Evolutionary conservation across 2,797 vertebrate species (phyloP).

Genomic region (Aulostomus chinensis): DNA sequence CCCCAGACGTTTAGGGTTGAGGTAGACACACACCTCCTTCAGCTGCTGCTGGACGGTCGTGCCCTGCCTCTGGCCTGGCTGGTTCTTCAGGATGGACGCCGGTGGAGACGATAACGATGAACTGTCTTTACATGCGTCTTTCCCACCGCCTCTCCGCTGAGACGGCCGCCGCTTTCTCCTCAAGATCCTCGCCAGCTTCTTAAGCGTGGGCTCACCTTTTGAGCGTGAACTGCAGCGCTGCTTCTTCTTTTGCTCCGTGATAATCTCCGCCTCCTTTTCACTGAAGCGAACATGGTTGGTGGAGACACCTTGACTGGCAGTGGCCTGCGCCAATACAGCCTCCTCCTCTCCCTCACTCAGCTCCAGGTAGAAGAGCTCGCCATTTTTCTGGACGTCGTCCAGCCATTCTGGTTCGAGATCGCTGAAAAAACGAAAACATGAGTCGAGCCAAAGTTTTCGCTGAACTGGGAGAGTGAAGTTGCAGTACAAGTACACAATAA

Average conservation of each 20-base stretch:
- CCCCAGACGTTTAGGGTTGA: slow-evolving; percentile 89
- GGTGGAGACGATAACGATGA: slow-evolving; percentile 64
- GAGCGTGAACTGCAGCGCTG: slow-evolving; percentile 48
- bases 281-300: slow-evolving; percentile 92
- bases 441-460: no score
- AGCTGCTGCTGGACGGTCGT: slow-evolving; percentile 79
- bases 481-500: no score
- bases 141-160: slow-evolving; percentile 69
- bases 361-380: slow-evolving; percentile 96
- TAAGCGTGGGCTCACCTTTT: slow-evolving; percentile 82
- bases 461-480: no score
- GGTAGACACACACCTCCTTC: slow-evolving; percentile 89
- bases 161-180: slow-evolving; percentile 82
- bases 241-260: slow-evolving; percentile 82
- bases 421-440: slow-evolving; percentile 79
- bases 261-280: slow-evolving; percentile 90
- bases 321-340: slow-evolving; percentile 74
- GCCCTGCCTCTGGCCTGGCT: slow-evolving; percentile 74
- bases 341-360: slow-evolving; percentile 93
- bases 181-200: slow-evolving; percentile 86
- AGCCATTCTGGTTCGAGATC: slow-evolving; percentile 96
- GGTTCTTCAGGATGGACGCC: slow-evolving; percentile 91
- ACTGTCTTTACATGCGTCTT: slow-evolving; percentile 47
- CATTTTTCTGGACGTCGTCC: slow-evolving; percentile 92
- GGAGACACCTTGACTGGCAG: slow-evolving; percentile 67